Percentiles rank a stretch among this genome's conserved stretches.
Conservation (phyloP, 1,140 invertebrate species). For the Dufourea novaeangliae region DNA sequence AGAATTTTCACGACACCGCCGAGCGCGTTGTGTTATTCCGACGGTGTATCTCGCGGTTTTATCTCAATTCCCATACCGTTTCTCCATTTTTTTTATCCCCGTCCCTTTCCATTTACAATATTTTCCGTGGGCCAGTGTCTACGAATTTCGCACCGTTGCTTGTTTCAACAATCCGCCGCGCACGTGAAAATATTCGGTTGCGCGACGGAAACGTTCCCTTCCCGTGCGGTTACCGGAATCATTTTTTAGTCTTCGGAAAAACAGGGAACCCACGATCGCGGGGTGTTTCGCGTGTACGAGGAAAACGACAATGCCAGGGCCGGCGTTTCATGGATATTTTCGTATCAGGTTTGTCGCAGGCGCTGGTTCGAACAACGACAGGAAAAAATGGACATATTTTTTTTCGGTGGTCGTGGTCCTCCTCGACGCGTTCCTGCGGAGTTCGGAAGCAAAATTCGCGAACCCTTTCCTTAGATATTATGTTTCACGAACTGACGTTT, state of each 20-base stretch:
- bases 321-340: not conserved
- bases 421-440: slow-evolving; percentile 4
- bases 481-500: not conserved
- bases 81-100: not conserved
- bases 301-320: not conserved
- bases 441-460: slow-evolving; percentile 30
- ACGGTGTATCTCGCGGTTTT: slow-evolving; percentile 24
- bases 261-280: not conserved
- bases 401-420: slow-evolving; percentile 1
- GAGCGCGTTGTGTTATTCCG: slow-evolving; percentile 29
- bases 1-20: slow-evolving; percentile 33
- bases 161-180: slow-evolving; percentile 21
- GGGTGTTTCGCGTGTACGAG: not conserved
- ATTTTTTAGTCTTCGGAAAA: not conserved
- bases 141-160: not conserved
- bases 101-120: slow-evolving; percentile 34
- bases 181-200: slow-evolving; percentile 26
- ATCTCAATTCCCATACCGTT: slow-evolving; percentile 28
- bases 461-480: slow-evolving; percentile 21
- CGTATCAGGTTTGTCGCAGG: not conserved
- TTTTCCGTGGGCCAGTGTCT: not conserved
- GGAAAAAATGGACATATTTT: not conserved
- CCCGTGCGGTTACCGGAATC: not conserved
- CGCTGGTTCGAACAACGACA: not conserved
- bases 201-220: not conserved